Percentiles rank a stretch among this genome's conserved stretches.
These are phyloP conservation scores for Panopea generosa DNA, from an alignment of 2,888 invertebrate genomes.

Conservation along the genomic window DNA sequence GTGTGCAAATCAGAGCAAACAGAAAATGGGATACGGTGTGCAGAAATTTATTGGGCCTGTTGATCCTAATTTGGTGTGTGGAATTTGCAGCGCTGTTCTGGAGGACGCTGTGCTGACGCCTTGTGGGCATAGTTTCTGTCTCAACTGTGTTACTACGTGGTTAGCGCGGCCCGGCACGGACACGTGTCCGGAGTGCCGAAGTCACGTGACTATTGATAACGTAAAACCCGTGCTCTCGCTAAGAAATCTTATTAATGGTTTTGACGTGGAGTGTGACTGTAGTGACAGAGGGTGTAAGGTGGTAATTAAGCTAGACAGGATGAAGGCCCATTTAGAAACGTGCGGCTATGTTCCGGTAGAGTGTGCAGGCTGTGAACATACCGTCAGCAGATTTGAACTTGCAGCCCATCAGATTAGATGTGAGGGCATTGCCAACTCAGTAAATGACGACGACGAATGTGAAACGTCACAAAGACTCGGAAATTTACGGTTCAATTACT, in stretches of 20 bases:
- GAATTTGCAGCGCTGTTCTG: slow-evolving; percentile 81
- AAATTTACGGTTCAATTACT: slow-evolving; percentile 49
- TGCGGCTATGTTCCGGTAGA: slow-evolving; percentile 76
- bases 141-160: slow-evolving; percentile 80
- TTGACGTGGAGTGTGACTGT: slow-evolving; percentile 76
- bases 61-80: slow-evolving; percentile 82
- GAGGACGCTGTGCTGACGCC: slow-evolving; percentile 82
- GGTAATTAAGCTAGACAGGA: slow-evolving; percentile 73
- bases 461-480: slow-evolving; percentile 43
- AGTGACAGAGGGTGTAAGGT: slow-evolving; percentile 73
- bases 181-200: slow-evolving; percentile 77
- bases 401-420: slow-evolving; percentile 80
- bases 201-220: slow-evolving; percentile 17
- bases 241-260: slow-evolving; percentile 79
- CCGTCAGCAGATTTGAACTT: slow-evolving; percentile 73
- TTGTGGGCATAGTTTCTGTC: slow-evolving; percentile 83
- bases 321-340: slow-evolving; percentile 69
- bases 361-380: slow-evolving; percentile 79
- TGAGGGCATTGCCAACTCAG: slow-evolving; percentile 86
- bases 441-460: slow-evolving; percentile 64
- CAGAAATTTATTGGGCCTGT: slow-evolving; percentile 75
- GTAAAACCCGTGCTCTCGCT: slow-evolving; percentile 79
- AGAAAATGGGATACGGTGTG: slow-evolving; percentile 77
- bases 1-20: neutral
- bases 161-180: slow-evolving; percentile 70